These are phyloP conservation scores for Potorous gilbertii DNA, from an alignment of 2,797 vertebrate genomes.

Conservation along the genomic window DNA sequence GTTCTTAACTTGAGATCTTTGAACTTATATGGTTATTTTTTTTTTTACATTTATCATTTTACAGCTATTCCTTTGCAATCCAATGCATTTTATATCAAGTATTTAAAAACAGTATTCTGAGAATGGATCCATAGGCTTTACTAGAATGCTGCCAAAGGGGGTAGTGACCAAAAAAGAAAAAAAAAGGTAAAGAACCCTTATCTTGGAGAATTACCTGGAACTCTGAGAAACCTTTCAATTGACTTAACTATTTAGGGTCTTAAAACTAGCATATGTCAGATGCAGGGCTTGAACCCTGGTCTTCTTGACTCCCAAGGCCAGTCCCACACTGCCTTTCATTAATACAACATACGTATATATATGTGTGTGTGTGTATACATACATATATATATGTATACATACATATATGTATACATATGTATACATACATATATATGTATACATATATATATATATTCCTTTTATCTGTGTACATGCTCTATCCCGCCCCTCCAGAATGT, in stretches of 20 bases:
- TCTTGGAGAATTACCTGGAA: background rate
- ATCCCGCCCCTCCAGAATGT: background rate
- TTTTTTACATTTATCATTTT: background rate
- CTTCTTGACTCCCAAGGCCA: background rate
- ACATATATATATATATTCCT: too few species aligned
- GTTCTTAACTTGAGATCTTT: background rate
- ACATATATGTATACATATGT: too few species aligned
- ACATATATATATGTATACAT: too few species aligned
- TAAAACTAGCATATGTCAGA: background rate
- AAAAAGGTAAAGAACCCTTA: background rate
- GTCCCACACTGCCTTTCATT: background rate
- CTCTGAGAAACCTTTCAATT: background rate
- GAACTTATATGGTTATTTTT: background rate
- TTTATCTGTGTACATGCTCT: background rate
- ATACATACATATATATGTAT: too few species aligned
- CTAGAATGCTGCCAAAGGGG: background rate
- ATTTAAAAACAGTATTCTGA: background rate
- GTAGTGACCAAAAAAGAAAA: background rate
- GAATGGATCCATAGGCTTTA: background rate
- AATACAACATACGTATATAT: too few species aligned
- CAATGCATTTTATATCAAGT: background rate
- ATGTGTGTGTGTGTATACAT: too few species aligned
- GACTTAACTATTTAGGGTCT: background rate
- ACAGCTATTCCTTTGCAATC: background rate
- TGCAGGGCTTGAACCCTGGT: background rate